Conservation (phyloP, 2,797 vertebrate genomes). For the Apogon hyalosoma region DNA sequence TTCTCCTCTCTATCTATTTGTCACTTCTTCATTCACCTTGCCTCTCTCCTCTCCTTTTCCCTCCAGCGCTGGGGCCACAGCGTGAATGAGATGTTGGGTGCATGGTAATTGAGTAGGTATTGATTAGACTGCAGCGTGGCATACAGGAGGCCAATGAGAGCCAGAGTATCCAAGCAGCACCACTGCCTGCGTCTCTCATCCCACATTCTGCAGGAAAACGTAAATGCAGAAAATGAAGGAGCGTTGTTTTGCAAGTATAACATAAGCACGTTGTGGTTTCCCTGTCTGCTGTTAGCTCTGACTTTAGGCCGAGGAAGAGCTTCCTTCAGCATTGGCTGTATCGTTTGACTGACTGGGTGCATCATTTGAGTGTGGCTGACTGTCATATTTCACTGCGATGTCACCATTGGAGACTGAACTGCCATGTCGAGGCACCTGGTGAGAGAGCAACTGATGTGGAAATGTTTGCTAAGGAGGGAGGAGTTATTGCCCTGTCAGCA, state of each 20-base stretch:
- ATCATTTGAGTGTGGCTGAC: slow-evolving; percentile 58
- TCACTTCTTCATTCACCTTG: slow-evolving; percentile 61
- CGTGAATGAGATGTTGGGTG: slow-evolving; percentile 81
- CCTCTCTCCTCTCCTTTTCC: slow-evolving; percentile 52
- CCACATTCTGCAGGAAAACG: slow-evolving; percentile 65
- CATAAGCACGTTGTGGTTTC: slow-evolving; percentile 21
- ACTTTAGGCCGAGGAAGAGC: slow-evolving; percentile 28
- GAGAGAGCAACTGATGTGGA: slow-evolving; percentile 59
- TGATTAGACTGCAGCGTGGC: slow-evolving; percentile 86
- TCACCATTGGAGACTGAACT: slow-evolving; percentile 65
- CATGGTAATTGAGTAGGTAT: slow-evolving; percentile 85
- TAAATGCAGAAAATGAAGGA: slow-evolving; percentile 31
- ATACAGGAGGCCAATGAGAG: slow-evolving; percentile 72
- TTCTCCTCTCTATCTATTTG: slow-evolving; percentile 49
- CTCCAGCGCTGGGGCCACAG: slow-evolving; percentile 60
- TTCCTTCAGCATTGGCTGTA: slow-evolving; percentile 42
- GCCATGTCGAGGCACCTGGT: slow-evolving; percentile 49
- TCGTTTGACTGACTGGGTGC: slow-evolving; percentile 58
- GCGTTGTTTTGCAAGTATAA: slow-evolving; percentile 29
- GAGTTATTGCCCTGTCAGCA: slow-evolving; percentile 70
- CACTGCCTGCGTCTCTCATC: slow-evolving; percentile 62
- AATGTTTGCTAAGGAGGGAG: slow-evolving; percentile 67
- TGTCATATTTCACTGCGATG: slow-evolving; percentile 72
- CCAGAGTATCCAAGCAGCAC: slow-evolving; percentile 63
- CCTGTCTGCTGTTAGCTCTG: slow-evolving; percentile 35